Evolutionary conservation across 2,797 vertebrate species (phyloP).

Genomic region (Euphonia xanthogaster): DNA sequence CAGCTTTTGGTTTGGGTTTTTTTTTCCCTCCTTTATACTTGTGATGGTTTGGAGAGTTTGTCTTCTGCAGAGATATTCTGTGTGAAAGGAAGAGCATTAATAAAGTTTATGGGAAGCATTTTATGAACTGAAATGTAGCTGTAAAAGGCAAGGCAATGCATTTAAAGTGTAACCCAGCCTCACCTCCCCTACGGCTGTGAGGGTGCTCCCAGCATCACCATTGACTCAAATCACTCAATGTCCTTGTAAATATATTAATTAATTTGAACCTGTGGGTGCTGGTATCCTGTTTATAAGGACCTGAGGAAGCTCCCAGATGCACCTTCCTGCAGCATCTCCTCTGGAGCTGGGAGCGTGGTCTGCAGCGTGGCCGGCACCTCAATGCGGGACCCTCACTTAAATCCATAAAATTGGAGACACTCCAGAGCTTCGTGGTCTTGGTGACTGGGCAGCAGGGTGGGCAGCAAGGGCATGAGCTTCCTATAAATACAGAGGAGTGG

Average conservation of each 20-base stretch:
- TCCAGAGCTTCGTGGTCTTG: conserved; percentile 29
- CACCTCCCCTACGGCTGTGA: background rate
- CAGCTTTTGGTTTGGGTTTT: background rate
- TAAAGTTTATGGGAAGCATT: conserved; percentile 5
- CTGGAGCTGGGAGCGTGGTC: background rate
- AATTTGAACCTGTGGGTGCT: background rate
- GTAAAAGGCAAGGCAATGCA: background rate
- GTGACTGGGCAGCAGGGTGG: conserved; percentile 7
- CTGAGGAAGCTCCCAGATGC: background rate
- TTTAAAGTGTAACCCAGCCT: background rate
- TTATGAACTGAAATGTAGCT: background rate
- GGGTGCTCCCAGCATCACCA: background rate
- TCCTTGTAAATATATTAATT: background rate
- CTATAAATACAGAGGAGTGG: accelerated
- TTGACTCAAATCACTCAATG: background rate
- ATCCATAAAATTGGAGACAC: conserved; percentile 80
- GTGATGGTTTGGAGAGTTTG: background rate
- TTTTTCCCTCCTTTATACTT: background rate
- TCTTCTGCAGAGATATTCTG: background rate
- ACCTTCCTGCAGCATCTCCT: conserved; percentile 4
- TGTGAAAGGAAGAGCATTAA: background rate
- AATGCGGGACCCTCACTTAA: conserved; percentile 53
- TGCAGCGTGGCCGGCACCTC: background rate
- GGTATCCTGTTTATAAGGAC: background rate
- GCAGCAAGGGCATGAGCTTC: background rate